phyloP scores from a whole-genome alignment of 2,888 invertebrate species.

The Anoplius nigerrimus region DNA sequence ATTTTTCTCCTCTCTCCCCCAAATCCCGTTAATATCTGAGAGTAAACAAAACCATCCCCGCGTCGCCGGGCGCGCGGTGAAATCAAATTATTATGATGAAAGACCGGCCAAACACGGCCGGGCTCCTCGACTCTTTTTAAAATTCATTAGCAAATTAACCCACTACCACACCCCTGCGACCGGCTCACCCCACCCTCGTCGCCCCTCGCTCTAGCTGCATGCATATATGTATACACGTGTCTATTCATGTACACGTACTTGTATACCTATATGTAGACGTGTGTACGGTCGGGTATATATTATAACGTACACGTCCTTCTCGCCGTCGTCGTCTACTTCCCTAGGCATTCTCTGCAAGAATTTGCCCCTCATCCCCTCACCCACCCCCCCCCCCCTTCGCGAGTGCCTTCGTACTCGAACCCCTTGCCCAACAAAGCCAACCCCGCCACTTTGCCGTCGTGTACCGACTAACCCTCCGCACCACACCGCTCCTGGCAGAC shows the following conservation, averaged over 20 bases:
- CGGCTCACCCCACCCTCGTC: neutral
- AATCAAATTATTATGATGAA: slow-evolving; percentile 61
- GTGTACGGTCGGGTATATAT: no score
- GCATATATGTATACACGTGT: neutral
- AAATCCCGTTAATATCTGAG: slow-evolving; percentile 39
- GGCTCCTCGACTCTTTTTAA: slow-evolving; percentile 46
- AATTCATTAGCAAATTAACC: slow-evolving; percentile 66
- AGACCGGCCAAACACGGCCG: slow-evolving; percentile 33
- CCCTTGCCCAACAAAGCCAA: neutral
- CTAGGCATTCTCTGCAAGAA: slow-evolving; percentile 1
- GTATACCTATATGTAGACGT: no score
- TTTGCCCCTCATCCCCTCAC: neutral
- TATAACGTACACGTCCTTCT: neutral
- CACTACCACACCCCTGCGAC: slow-evolving; percentile 1
- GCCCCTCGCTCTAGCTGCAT: neutral
- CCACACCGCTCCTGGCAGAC: neutral
- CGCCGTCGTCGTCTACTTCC: slow-evolving; percentile 5
- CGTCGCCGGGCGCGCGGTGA: slow-evolving; percentile 29
- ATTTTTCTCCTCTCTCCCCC: slow-evolving; percentile 1
- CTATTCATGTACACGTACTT: no score
- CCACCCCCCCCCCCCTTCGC: neutral
- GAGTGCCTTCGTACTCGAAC: neutral
- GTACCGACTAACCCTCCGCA: neutral
- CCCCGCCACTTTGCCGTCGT: slow-evolving; percentile 4
- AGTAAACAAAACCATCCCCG: slow-evolving; percentile 51